Conservation (phyloP, 2,888 invertebrate species). For the Himalopsyche kuldschensis region DNA sequence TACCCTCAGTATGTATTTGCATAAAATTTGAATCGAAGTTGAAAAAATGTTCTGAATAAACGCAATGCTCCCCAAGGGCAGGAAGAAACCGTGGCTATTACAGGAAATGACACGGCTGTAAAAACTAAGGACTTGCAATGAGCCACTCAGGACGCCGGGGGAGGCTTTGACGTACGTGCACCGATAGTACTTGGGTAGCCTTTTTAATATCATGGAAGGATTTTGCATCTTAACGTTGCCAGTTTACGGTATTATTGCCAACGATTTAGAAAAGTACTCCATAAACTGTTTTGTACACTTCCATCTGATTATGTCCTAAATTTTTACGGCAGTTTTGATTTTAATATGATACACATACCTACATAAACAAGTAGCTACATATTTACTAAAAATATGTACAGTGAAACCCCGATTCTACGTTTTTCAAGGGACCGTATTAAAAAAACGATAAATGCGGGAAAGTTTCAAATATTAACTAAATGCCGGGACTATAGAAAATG, state of each 20-base stretch:
- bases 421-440: too few relatives aligned
- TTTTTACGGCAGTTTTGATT: neutral
- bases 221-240: slow-evolving; percentile 17
- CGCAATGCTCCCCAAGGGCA: slow-evolving; percentile 1
- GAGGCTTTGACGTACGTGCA: slow-evolving; percentile 20
- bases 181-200: neutral
- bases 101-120: slow-evolving; percentile 37
- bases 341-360: too few relatives aligned
- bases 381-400: too few relatives aligned
- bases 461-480: too few relatives aligned
- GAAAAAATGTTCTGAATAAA: neutral
- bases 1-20: neutral
- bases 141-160: slow-evolving; percentile 12
- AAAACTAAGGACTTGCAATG: slow-evolving; percentile 36
- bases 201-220: slow-evolving; percentile 2
- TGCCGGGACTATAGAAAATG: too few relatives aligned
- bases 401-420: too few relatives aligned
- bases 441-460: too few relatives aligned
- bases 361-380: too few relatives aligned
- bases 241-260: slow-evolving; percentile 1
- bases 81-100: slow-evolving; percentile 26
- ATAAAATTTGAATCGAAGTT: neutral
- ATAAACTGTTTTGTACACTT: neutral
- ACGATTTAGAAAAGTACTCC: neutral
- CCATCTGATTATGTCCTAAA: neutral